These are phyloP conservation scores for Liparis tanakae DNA, from an alignment of 2,797 vertebrate species.

Conservation along the genomic window DNA sequence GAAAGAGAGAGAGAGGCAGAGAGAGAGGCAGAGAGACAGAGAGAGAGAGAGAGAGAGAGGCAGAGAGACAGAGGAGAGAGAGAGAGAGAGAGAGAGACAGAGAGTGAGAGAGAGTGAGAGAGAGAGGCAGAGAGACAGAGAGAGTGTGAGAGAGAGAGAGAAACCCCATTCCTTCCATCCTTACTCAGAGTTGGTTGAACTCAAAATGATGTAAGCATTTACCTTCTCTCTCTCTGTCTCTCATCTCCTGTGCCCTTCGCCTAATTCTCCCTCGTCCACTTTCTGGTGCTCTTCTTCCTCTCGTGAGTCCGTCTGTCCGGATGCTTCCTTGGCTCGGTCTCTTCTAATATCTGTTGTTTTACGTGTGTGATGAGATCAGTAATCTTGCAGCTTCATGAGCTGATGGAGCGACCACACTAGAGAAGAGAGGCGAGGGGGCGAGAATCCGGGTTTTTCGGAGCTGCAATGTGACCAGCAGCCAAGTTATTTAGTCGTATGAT, in stretches of 20 bases:
- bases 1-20: too few relatives aligned
- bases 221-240: constrained; percentile 38
- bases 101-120: too few relatives aligned
- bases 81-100: too few relatives aligned
- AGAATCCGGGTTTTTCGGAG: too few relatives aligned
- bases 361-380: neutral
- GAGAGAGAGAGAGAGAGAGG: too few relatives aligned
- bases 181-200: constrained; percentile 50
- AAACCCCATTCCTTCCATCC: constrained; percentile 45
- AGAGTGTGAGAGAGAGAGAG: neutral
- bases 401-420: neutral
- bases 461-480: neutral
- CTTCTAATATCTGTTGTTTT: constrained; percentile 12
- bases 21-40: too few relatives aligned
- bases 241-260: constrained; percentile 20
- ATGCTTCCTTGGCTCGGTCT: constrained; percentile 7
- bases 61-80: too few relatives aligned
- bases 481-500: neutral
- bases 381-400: neutral
- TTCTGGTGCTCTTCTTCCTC: constrained; percentile 17
- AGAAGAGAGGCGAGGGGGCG: too few relatives aligned
- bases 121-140: too few relatives aligned
- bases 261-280: constrained; percentile 1
- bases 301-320: constrained; percentile 5
- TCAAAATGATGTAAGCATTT: constrained; percentile 57